phyloP scores from a whole-genome alignment of 2,888 invertebrate genomes.

The Tipula helvola region DNA sequence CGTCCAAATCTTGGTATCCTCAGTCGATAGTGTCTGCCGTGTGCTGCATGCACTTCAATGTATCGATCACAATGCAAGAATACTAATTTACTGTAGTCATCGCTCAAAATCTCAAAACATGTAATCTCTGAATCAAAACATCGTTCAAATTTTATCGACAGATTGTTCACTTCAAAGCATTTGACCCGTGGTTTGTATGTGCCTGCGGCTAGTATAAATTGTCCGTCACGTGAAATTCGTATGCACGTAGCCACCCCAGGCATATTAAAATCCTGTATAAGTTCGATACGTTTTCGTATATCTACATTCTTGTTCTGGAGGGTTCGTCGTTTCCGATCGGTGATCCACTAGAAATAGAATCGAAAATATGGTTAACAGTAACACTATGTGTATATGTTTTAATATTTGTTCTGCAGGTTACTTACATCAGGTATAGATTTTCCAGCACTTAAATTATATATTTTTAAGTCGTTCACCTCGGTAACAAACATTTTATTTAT shows the following conservation, averaged over 20 bases:
- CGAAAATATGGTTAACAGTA: slow-evolving; percentile 13
- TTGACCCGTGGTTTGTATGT: slow-evolving; percentile 93
- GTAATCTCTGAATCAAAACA: slow-evolving; percentile 95
- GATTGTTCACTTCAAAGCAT: slow-evolving; percentile 91
- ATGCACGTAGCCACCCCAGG: slow-evolving; percentile 83
- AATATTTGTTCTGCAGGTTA: slow-evolving; percentile 18
- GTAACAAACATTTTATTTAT: slow-evolving; percentile 69
- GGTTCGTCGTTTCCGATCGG: slow-evolving; percentile 68
- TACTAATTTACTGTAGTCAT: slow-evolving; percentile 86
- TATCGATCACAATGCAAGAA: slow-evolving; percentile 80
- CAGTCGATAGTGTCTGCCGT: slow-evolving; percentile 80
- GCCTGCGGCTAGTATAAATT: slow-evolving; percentile 85
- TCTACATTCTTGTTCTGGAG: slow-evolving; percentile 82
- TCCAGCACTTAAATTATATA: slow-evolving; percentile 93
- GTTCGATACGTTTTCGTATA: slow-evolving; percentile 78
- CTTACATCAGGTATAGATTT: slow-evolving; percentile 94
- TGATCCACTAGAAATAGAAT: slow-evolving; percentile 74
- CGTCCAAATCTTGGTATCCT: slow-evolving; percentile 92
- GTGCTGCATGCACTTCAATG: slow-evolving; percentile 90
- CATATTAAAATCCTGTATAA: slow-evolving; percentile 99
- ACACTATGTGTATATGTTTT: slow-evolving; percentile 14
- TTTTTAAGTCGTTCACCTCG: slow-evolving; percentile 91
- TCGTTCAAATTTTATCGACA: slow-evolving; percentile 94
- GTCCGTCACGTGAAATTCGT: slow-evolving; percentile 76
- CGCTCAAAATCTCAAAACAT: slow-evolving; percentile 83